phyloP scores from a whole-genome alignment of 2,888 invertebrate genomes.

The Rhagonycha fulva region DNA sequence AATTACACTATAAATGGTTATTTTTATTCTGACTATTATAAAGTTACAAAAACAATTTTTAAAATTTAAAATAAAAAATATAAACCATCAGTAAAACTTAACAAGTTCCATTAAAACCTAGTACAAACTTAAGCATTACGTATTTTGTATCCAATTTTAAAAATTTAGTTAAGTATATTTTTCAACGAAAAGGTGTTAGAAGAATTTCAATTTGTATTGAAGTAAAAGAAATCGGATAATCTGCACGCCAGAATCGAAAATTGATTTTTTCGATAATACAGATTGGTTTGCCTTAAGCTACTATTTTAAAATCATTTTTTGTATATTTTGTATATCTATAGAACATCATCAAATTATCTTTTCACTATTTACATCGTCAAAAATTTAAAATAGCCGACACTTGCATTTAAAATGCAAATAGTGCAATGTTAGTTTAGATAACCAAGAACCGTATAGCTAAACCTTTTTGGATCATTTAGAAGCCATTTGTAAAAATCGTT shows the following conservation, averaged over 20 bases:
- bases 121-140: not conserved
- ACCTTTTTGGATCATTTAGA: not conserved
- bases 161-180: not conserved
- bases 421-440: not conserved
- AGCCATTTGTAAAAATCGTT: not conserved
- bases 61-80: not conserved
- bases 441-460: too few species aligned
- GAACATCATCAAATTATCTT: not conserved
- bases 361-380: not conserved
- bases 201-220: slow-evolving; percentile 10
- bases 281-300: not conserved
- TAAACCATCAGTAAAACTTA: too few species aligned
- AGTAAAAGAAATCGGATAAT: slow-evolving; percentile 9
- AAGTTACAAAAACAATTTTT: not conserved
- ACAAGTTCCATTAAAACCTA: not conserved
- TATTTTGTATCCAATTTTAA: not conserved
- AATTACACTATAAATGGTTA: too few species aligned
- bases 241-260: slow-evolving; percentile 2
- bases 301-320: slow-evolving; percentile 1
- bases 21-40: too few species aligned
- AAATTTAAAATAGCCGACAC: not conserved
- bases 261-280: slow-evolving; percentile 8
- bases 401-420: not conserved
- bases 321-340: not conserved
- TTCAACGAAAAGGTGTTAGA: not conserved